Conservation (phyloP, 2,113 vertebrate genomes). For the Numenius arquata region DNA sequence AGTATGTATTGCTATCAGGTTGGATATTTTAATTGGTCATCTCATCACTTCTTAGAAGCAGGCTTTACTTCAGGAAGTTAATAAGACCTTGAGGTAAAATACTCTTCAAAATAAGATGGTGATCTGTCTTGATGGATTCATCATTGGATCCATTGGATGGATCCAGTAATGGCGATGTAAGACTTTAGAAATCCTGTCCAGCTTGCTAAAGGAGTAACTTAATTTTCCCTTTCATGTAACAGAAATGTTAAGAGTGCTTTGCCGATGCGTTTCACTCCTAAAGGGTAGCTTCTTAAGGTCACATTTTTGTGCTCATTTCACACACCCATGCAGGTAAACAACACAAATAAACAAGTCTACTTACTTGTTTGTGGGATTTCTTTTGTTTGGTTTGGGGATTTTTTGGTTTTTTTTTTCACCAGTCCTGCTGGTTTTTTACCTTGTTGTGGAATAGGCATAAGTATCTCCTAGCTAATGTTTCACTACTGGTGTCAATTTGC, state of each 20-base stretch:
- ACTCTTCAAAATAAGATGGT: not conserved
- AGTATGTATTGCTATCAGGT: not conserved
- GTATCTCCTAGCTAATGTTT: not conserved
- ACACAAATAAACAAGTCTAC: not conserved
- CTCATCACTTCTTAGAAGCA: not conserved
- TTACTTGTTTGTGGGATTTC: not conserved
- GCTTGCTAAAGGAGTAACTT: not conserved
- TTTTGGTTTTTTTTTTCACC: not conserved
- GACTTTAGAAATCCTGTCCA: not conserved
- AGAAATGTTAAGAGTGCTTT: not conserved
- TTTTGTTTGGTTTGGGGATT: not conserved
- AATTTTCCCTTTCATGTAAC: not conserved
- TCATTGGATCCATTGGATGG: not conserved
- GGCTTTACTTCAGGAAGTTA: not conserved
- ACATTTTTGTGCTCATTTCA: fast-evolving
- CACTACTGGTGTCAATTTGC: not conserved
- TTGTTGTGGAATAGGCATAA: not conserved
- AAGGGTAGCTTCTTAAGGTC: not conserved
- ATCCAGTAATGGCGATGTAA: not conserved
- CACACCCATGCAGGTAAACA: not conserved
- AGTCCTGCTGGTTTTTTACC: not conserved
- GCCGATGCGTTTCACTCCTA: not conserved
- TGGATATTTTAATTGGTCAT: conserved; percentile 10
- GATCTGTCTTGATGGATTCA: not conserved
- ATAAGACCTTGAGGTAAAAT: not conserved